A percentile compares a stretch with the other conserved stretches of the same genome.
phyloP scores from a whole-genome alignment of 2,888 invertebrate genomes.

The Sminthurinus aureus region DNA sequence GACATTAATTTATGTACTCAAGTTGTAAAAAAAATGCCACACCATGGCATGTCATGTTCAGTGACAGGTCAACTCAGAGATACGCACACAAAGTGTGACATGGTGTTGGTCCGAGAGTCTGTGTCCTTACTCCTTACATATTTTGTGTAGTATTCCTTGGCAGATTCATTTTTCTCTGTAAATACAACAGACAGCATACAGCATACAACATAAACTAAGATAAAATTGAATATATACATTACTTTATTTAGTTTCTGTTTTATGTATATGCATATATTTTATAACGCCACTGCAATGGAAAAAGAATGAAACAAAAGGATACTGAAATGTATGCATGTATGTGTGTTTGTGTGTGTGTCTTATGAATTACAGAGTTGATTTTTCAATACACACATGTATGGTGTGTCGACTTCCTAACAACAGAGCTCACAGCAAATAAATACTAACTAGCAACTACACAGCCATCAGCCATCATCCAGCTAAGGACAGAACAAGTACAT shows the following conservation, averaged over 20 bases:
- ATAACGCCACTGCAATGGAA: too few species aligned
- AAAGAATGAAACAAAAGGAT: background rate
- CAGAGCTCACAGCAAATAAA: too few species aligned
- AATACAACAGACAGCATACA: too few species aligned
- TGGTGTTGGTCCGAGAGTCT: background rate
- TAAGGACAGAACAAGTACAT: too few species aligned
- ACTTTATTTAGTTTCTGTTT: background rate
- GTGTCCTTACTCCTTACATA: background rate
- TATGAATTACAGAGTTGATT: conserved; percentile 12
- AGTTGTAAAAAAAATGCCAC: background rate
- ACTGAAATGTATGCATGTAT: background rate
- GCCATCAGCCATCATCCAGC: too few species aligned
- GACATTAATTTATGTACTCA: background rate
- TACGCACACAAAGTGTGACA: background rate
- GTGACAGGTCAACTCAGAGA: background rate
- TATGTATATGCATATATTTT: background rate
- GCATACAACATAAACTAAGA: background rate
- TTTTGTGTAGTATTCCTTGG: background rate
- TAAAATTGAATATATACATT: background rate
- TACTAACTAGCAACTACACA: too few species aligned
- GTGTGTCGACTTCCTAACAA: background rate
- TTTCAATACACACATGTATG: conserved; percentile 3
- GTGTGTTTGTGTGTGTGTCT: background rate
- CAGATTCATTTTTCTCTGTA: background rate
- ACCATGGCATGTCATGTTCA: background rate